Evolutionary conservation across 2,888 invertebrate species (phyloP).

Genomic region (Acanthacorydalis orientalis): DNA sequence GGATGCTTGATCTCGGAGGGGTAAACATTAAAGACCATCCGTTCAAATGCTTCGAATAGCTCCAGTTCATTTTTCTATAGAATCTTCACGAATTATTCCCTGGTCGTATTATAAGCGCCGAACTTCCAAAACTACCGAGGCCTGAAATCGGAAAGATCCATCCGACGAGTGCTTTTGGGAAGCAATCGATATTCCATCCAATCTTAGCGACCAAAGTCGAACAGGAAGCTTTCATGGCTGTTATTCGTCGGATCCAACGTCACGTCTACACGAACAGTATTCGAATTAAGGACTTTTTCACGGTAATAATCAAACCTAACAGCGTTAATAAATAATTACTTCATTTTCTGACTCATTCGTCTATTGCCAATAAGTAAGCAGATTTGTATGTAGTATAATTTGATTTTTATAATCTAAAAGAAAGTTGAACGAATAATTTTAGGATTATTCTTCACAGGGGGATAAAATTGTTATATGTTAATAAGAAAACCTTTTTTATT

Average conservation of each 20-base stretch:
- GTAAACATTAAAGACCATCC: constrained; percentile 21
- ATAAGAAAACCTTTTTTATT: too few species aligned
- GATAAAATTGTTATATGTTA: too few species aligned
- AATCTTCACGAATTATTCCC: constrained; percentile 39
- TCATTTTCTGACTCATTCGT: too few species aligned
- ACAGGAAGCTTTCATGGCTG: constrained; percentile 31
- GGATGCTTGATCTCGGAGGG: constrained; percentile 35
- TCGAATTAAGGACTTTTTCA: constrained; percentile 50
- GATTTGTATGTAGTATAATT: too few species aligned
- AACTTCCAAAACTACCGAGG: constrained; percentile 47
- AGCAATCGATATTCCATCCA: constrained; percentile 40
- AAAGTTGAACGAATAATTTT: too few species aligned
- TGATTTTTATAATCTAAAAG: too few species aligned
- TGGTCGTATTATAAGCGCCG: constrained; percentile 45
- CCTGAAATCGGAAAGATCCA: constrained; percentile 43
- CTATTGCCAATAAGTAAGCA: too few species aligned
- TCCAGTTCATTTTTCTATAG: constrained; percentile 16
- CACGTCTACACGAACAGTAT: constrained; percentile 46
- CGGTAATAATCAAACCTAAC: constrained; percentile 25
- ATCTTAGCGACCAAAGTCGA: constrained; percentile 31
- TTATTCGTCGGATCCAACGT: constrained; percentile 48
- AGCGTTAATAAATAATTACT: too few species aligned
- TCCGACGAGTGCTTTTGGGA: constrained; percentile 32
- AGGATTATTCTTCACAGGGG: too few species aligned
- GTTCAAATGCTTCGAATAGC: background rate